phyloP scores from a whole-genome alignment of 2,888 invertebrate species.

The Chydorus sphaericus region DNA sequence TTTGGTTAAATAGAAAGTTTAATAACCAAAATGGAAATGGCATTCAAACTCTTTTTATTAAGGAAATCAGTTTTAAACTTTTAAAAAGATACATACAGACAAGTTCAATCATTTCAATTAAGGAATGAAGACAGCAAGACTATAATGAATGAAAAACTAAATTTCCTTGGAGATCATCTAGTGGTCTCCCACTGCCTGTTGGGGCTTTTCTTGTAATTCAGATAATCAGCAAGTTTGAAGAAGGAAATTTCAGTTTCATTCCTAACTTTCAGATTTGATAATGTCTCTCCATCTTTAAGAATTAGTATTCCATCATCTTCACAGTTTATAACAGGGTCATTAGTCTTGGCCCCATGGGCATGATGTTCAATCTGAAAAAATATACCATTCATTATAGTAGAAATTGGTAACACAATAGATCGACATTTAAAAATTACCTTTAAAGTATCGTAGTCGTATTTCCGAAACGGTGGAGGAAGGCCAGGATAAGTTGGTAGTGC shows the following conservation, averaged over 20 bases:
- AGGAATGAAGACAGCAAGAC: too few relatives aligned
- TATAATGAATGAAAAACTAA: too few relatives aligned
- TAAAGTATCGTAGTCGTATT: slow-evolving; percentile 25
- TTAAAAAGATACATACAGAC: too few relatives aligned
- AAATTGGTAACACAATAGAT: not conserved
- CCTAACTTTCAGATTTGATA: slow-evolving; percentile 23
- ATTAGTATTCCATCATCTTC: slow-evolving; percentile 26
- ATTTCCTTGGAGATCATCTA: too few relatives aligned
- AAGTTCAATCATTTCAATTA: too few relatives aligned
- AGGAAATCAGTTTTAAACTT: too few relatives aligned
- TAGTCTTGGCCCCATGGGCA: slow-evolving; percentile 27
- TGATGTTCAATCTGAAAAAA: slow-evolving; percentile 26
- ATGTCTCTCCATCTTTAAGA: slow-evolving; percentile 20
- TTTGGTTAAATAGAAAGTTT: too few relatives aligned
- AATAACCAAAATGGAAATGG: too few relatives aligned
- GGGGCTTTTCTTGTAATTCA: slow-evolving; percentile 19
- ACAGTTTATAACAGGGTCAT: slow-evolving; percentile 27
- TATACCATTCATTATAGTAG: not conserved
- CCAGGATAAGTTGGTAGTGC: slow-evolving; percentile 20
- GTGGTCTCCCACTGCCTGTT: too few relatives aligned
- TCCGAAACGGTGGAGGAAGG: slow-evolving; percentile 26
- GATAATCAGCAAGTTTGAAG: slow-evolving; percentile 26
- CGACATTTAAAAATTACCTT: too few relatives aligned
- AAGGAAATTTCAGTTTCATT: slow-evolving; percentile 29
- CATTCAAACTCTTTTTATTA: too few relatives aligned